phyloP scores from a whole-genome alignment of 1,140 invertebrate species.

The Megalonaias nervosa region DNA sequence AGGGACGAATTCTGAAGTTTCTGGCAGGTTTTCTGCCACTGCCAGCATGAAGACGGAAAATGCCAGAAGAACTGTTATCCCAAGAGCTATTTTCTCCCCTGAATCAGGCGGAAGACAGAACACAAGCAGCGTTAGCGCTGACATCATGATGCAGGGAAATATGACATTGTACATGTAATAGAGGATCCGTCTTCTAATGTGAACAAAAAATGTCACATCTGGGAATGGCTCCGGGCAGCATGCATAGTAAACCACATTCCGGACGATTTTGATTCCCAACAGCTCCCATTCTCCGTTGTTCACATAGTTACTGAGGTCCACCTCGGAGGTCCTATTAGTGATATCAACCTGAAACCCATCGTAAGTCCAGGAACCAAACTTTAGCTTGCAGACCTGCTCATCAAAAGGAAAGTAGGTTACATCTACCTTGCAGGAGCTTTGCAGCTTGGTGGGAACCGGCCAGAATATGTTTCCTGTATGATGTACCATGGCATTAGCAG shows the following conservation, averaged over 20 bases:
- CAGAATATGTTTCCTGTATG: conserved; percentile 96
- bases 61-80: conserved; percentile 78
- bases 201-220: conserved; percentile 76
- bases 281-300: conserved; percentile 76
- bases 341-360: conserved; percentile 76
- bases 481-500: conserved; percentile 72
- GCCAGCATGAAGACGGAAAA: conserved; percentile 78
- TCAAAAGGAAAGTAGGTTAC: conserved; percentile 84
- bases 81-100: conserved; percentile 77
- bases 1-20: conserved; percentile 77
- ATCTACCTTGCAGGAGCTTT: conserved; percentile 82
- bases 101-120: conserved; percentile 78
- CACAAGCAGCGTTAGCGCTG: conserved; percentile 75
- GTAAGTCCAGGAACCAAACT: conserved; percentile 91
- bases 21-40: conserved; percentile 77
- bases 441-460: conserved; percentile 98
- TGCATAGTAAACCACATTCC: conserved; percentile 73
- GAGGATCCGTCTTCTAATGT: conserved; percentile 96
- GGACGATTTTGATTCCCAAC: conserved; percentile 70
- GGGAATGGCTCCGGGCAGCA: conserved; percentile 77
- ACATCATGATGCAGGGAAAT: conserved; percentile 78
- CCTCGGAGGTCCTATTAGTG: conserved; percentile 68
- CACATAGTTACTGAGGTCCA: conserved; percentile 77
- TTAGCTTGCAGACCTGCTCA: conserved; percentile 90
- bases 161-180: conserved; percentile 83